Evolutionary conservation across 1,140 invertebrate species (phyloP).

Genomic region (Drosophila ananassae): DNA sequence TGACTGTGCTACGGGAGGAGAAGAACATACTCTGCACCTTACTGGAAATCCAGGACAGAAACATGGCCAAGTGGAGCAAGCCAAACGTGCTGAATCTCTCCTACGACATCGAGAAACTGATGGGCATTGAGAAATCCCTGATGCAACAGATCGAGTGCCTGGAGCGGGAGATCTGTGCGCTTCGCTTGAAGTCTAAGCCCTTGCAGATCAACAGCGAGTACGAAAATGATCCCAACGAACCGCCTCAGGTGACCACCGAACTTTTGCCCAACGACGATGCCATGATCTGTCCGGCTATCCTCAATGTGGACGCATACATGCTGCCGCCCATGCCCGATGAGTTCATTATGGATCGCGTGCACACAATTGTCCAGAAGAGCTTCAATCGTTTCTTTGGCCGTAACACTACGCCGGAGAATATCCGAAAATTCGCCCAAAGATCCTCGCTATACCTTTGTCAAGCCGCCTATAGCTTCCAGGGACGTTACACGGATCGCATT

Average conservation of each 20-base stretch:
- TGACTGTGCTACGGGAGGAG: conserved; percentile 86
- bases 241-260: conserved; percentile 27
- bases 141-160: conserved; percentile 83
- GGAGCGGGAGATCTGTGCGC: conserved; percentile 76
- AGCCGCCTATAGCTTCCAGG: conserved; percentile 74
- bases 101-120: conserved; percentile 83
- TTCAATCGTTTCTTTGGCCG: conserved; percentile 64
- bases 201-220: conserved; percentile 65
- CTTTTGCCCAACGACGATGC: conserved; percentile 37
- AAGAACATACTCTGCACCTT: conserved; percentile 84
- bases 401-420: conserved; percentile 62
- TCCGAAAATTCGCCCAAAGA: conserved; percentile 63
- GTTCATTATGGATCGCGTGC: conserved; percentile 72
- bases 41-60: conserved; percentile 82
- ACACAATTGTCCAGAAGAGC: conserved; percentile 70
- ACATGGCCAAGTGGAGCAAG: conserved; percentile 70
- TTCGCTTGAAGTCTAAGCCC: conserved; percentile 78
- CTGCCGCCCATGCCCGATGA: conserved; percentile 71
- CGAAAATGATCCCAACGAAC: conserved; percentile 17
- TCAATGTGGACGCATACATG: conserved; percentile 65
- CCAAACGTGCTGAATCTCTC: conserved; percentile 67
- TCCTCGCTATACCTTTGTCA: conserved; percentile 72
- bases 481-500: conserved; percentile 69
- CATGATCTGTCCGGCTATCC: conserved; percentile 54
- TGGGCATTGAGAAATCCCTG: conserved; percentile 73